Evolutionary conservation across 2,888 invertebrate genomes (phyloP), one percentile per base, ranked within the genome.

Genomic region (Ligdia adustata): DNA sequence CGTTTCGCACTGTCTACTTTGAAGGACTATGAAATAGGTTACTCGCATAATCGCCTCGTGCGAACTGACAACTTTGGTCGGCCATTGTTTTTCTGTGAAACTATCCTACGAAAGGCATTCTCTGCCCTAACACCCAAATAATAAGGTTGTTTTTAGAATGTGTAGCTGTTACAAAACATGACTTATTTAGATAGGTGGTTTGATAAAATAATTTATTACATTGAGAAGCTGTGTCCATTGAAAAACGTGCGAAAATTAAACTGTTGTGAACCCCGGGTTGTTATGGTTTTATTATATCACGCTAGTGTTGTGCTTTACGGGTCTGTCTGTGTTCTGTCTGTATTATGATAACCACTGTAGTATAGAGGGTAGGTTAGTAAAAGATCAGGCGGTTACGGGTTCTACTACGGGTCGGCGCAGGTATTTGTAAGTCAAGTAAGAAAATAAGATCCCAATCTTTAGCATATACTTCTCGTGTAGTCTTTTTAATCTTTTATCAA

Each of bases 1-100:
- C 7, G n/a, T 22, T 33, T n/a, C 33, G n/a, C 20, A 43, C 51
- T 57, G 46, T 52, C 44, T 47, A 44, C 52, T 55, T 22, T 40
- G 52, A 57, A 57, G 57, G 57, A 57, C 52, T 32, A 50, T 40
- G 41, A 57, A 55, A 45, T 57, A 51, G 57, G 57, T 55, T 54
- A 42, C 39, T 32, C 44, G 48, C 46, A 57, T 55, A 52, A 55
- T 49, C 46, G 40, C 52, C 40, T 38, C 55, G 50, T 57, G 57
- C 32, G 57, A 57, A 57, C 41, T n/a, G 31, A 50, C 47, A 49
- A 46, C 42, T 34, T 31, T 49, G 22, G 14, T 5, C 11, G 7
- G 33, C 52, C 14, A 57, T 58, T 58, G 57, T 58, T 55, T 56
- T 56, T 53, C 53, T 56, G 53, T 47, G 52, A 52, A 51, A 27